phyloP scores from a whole-genome alignment of 2,888 invertebrate species.

The Cordilura impudica region DNA sequence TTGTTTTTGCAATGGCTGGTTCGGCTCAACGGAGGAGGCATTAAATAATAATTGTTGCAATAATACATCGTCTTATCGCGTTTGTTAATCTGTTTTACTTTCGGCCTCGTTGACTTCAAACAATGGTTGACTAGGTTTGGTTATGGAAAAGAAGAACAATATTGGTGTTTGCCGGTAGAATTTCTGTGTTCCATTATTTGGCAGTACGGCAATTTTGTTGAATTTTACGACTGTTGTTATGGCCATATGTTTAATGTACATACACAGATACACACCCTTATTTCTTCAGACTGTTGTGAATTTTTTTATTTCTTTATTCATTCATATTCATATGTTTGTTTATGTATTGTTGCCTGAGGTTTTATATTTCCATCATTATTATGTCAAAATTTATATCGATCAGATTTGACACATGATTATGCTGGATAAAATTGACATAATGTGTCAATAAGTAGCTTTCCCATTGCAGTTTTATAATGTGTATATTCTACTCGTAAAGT shows the following conservation, averaged over 20 bases:
- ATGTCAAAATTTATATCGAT: slow-evolving; percentile 64
- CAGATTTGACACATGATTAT: slow-evolving; percentile 75
- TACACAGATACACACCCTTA: slow-evolving; percentile 43
- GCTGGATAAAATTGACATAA: slow-evolving; percentile 34
- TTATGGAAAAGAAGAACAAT: neutral
- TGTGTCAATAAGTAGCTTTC: slow-evolving; percentile 42
- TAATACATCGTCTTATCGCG: slow-evolving; percentile 60
- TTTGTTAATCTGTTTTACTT: slow-evolving; percentile 67
- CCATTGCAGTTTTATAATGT: neutral
- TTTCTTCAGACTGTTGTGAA: neutral
- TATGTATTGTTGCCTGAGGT: slow-evolving; percentile 64
- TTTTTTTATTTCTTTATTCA: neutral
- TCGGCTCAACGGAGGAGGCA: slow-evolving; percentile 4
- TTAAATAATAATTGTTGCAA: slow-evolving; percentile 63
- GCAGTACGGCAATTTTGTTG: slow-evolving; percentile 37
- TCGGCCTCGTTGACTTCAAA: slow-evolving; percentile 69
- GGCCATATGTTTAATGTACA: neutral
- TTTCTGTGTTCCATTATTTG: slow-evolving; percentile 24
- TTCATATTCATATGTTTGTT: neutral
- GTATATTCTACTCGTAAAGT: no score
- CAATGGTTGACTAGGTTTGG: slow-evolving; percentile 53
- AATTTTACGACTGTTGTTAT: neutral
- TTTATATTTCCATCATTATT: slow-evolving; percentile 74
- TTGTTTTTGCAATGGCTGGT: slow-evolving; percentile 50
- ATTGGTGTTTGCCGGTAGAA: neutral